Percentiles rank a stretch among this genome's conserved stretches.
Conservation (phyloP, 1,140 invertebrate species). For the Druon quercuslanigerum region DNA sequence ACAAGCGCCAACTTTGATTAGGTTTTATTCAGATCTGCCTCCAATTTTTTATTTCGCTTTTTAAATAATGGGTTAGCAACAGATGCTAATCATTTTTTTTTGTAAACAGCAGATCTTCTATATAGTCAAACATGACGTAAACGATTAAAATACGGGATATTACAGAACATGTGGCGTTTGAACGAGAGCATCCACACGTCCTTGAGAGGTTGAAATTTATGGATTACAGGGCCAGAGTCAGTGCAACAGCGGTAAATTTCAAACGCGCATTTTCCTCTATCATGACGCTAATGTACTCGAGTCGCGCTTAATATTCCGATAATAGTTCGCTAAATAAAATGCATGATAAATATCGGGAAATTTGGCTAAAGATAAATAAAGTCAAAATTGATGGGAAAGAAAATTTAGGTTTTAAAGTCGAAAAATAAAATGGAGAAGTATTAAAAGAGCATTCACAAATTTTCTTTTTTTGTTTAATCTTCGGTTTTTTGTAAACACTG, state of each 20-base stretch:
- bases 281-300: conserved; percentile 15
- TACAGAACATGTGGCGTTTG: conserved; percentile 26
- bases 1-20: neutral
- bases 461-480: too few relatives aligned
- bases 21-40: neutral
- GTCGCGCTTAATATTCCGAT: conserved; percentile 16
- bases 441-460: too few relatives aligned
- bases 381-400: neutral
- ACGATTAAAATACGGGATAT: conserved; percentile 30
- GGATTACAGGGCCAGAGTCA: conserved; percentile 4
- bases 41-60: neutral
- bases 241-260: conserved; percentile 29
- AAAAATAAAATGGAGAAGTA: too few relatives aligned
- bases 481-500: too few relatives aligned
- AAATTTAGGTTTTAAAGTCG: too few relatives aligned
- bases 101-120: conserved; percentile 12
- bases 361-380: neutral
- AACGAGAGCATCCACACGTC: conserved; percentile 27
- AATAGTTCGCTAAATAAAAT: conserved; percentile 1
- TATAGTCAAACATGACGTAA: conserved; percentile 33
- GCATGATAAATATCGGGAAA: conserved; percentile 5
- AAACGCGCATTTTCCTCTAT: conserved; percentile 29
- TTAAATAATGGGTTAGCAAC: neutral
- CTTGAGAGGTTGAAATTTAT: conserved; percentile 40
- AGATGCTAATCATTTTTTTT: conserved; percentile 20